These are phyloP conservation scores for Ellobium chinense DNA, from an alignment of 2,888 invertebrate species.

Conservation along the genomic window DNA sequence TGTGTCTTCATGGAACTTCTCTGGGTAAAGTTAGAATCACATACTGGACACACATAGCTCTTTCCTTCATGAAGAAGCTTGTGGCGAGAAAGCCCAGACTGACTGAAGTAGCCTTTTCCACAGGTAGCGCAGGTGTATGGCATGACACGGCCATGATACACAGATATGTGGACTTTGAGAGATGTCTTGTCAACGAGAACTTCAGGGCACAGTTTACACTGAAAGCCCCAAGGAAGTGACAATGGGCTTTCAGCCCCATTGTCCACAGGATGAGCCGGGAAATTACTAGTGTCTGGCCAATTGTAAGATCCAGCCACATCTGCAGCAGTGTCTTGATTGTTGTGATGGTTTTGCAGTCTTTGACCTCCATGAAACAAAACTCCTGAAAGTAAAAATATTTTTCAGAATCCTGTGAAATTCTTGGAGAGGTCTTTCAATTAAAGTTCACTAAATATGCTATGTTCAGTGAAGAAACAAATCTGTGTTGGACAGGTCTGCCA, in stretches of 20 bases:
- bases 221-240: no score
- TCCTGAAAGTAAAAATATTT: slow-evolving; percentile 37
- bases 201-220: slow-evolving; percentile 7
- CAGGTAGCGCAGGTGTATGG: slow-evolving; percentile 16
- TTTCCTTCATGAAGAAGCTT: slow-evolving; percentile 40
- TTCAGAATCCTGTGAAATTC: no score
- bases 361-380: slow-evolving; percentile 19
- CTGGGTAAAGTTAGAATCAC: slow-evolving; percentile 35
- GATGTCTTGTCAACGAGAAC: background rate
- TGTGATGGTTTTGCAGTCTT: slow-evolving; percentile 10
- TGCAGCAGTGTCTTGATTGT: slow-evolving; percentile 8
- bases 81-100: slow-evolving; percentile 33
- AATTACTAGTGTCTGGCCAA: no score
- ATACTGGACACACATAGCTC: slow-evolving; percentile 34
- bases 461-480: no score
- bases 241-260: no score
- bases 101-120: slow-evolving; percentile 34
- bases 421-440: no score
- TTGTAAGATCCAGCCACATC: no score
- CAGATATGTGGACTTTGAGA: slow-evolving; percentile 23
- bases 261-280: no score
- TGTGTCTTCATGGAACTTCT: slow-evolving; percentile 41
- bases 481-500: no score
- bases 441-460: no score
- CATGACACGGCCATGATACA: slow-evolving; percentile 3